Base-by-base conservation (phyloP, 2,797 vertebrate genomes). In the Myoxocephalus aenaeus region DNA sequence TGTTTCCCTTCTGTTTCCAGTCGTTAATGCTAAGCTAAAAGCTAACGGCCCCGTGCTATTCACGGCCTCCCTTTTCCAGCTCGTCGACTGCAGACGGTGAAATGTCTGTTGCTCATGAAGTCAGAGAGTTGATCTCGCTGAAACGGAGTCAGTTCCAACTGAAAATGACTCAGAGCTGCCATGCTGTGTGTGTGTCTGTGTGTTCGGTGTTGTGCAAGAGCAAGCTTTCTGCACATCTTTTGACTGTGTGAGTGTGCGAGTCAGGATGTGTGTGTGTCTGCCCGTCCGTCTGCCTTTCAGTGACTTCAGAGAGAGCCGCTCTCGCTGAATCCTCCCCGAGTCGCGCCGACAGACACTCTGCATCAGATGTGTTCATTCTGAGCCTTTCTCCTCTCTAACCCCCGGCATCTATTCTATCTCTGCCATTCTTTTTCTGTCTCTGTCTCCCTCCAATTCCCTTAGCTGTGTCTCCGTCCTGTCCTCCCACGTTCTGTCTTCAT, bases 141-240 rank as follows among this genome's bases (percentile, higher is more conserved):
- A 79, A 76, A 57, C 57, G 63, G 64, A 81, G 64, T 57, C 73
- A 29, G 40, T 61, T 85, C 73, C 53, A 44, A 11, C 68, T 53
- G n/a, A 84, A 66, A 53, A 59, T 89, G 84, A 89, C 79, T 90
- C 87, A 88, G 40, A 72, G 66, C 75, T 74, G 17, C 44, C 84
- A 82, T 86, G 76, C 77, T 66, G 59, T 48, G 62, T 22, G 40
- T 1, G 61, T 63, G 38, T 63, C 25, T 7, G 29, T 61, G 63
- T 64, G 64, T 74, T 72, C 59, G 7, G 2, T 67, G 64, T 83
- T 84, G 88, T 85, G 70, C 77, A 84, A 80, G 63, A 70, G 53
- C 54, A 27, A 66, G 54, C 40, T 65, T 63, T 22, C 67, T 80
- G 65, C 64, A 17, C 27, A 25, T 71, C 38, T 53, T n/a, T 58